Conservation (phyloP, 2,113 vertebrate species). For the Peucedramus taeniatus region DNA sequence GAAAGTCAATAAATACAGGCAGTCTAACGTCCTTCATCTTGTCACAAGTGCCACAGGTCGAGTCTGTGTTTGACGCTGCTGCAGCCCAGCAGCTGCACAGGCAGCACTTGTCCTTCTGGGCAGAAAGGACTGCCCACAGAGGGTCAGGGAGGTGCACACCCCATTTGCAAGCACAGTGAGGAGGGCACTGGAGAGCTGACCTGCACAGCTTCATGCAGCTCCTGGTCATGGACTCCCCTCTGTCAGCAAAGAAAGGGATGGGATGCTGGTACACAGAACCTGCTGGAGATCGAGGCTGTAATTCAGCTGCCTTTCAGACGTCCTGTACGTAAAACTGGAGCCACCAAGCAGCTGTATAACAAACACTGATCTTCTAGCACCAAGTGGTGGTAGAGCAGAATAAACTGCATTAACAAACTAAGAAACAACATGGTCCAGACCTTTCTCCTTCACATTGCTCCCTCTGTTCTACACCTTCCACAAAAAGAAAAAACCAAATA, state of each 20-base stretch:
- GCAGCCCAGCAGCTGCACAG: background rate
- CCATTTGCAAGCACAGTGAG: background rate
- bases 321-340: background rate
- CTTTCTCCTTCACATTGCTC: background rate
- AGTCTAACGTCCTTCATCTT: fast-evolving
- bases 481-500: background rate
- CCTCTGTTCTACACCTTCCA: background rate
- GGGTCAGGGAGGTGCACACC: background rate
- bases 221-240: background rate
- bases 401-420: background rate
- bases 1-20: background rate
- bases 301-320: background rate
- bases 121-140: background rate
- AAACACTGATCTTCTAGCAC: background rate
- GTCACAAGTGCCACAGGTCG: background rate
- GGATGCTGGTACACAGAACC: background rate
- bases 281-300: background rate
- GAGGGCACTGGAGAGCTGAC: background rate
- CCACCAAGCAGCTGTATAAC: background rate
- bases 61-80: background rate
- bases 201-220: background rate
- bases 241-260: background rate
- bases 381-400: background rate
- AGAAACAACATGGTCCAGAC: background rate
- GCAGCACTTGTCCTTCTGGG: background rate